Evolutionary conservation across 2,888 invertebrate genomes (phyloP), one percentile per base, ranked within the genome.

Genomic region (Perizoma flavofasciatum): DNA sequence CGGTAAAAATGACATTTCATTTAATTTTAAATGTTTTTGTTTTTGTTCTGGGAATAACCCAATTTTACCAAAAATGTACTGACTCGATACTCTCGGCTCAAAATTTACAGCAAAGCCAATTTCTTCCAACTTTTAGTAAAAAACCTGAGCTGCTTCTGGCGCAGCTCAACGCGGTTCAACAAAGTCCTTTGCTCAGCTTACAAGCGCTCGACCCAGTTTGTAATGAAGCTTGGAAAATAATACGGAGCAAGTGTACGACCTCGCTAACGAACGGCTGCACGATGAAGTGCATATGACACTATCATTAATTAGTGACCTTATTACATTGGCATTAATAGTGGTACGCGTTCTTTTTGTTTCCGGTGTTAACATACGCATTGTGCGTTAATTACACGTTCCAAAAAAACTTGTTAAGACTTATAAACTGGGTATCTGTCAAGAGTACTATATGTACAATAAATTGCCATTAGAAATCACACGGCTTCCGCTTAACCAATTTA

Each of bases 121-220:
- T 5, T 22, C 7, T 5, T 11, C 22, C 4, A 6, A 22, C 2
- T 10, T 10, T 10, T 5, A 10, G 22, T 11, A 22, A 44, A 44
- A 49, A 59, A 11, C 44, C 47, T 43, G 49, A 55, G 55, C 47
- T 55, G 59, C 55, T 48, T 48, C 61, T 56, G 56, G 48, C 47
- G 55, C 59, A 57, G 54, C 57, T 47, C 61, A 68, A 59, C 55
- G 54, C 49, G 52, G 49, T 59, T 62, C 51, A 34, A 64, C 63
- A 43, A 61, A 66, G 70, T 61, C 68, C 70, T 72, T 71, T 75
- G 74, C 70, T 75, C 61, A 63, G 77, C 74, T 79, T 73, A 71
- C 74, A 69, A 77, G 75, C 74, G 68, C 85, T 85, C 83, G 86
- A 88, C 89, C 89, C 67, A 89, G 78, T 85, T 89, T 78, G 68